Conservation (phyloP, 2,113 vertebrate genomes). For the Gallinago undulata region DNA sequence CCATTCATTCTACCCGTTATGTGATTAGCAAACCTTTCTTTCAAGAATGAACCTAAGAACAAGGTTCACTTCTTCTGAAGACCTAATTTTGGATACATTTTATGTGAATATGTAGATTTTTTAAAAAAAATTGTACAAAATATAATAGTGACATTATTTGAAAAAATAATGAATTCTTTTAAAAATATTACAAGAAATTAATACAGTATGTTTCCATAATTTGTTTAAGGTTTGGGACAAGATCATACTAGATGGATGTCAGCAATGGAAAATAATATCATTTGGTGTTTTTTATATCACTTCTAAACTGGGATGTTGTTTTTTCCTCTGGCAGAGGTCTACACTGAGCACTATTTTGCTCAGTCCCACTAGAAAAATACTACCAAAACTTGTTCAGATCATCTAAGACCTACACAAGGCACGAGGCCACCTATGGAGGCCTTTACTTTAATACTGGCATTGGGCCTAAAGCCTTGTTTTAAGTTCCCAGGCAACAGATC, state of each 20-base stretch:
- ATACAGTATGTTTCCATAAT: neutral
- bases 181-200: neutral
- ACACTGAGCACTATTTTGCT: neutral
- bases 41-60: neutral
- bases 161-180: neutral
- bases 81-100: neutral
- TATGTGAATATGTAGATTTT: neutral
- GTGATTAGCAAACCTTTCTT: neutral
- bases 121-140: neutral
- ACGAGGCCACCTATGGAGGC: neutral
- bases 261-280: neutral
- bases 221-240: neutral
- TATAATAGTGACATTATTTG: neutral
- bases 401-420: neutral
- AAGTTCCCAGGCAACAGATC: slow-evolving; percentile 33
- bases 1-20: neutral
- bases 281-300: neutral
- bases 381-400: neutral
- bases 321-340: neutral
- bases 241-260: neutral
- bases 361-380: neutral
- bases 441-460: slow-evolving; percentile 43
- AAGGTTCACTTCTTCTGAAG: neutral
- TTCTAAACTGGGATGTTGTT: neutral
- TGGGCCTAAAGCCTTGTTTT: slow-evolving; percentile 48